Conservation (phyloP, 1,140 invertebrate species). For the Ooceraea biroi region DNA sequence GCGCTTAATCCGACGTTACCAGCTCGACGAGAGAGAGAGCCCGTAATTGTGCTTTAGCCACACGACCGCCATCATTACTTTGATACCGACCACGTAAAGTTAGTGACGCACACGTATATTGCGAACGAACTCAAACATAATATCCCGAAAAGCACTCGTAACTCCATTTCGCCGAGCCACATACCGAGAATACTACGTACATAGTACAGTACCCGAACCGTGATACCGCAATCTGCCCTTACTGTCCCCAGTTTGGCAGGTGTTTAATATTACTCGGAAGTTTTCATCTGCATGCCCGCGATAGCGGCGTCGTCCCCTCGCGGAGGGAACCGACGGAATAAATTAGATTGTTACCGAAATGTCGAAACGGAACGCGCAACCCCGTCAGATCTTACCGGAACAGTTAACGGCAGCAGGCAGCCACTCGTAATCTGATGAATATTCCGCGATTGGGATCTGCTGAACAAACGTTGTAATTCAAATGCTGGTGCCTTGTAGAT, state of each 20-base stretch:
- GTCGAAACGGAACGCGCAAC: not conserved
- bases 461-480: no score
- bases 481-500: no score
- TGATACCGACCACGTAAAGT: slow-evolving; percentile 31
- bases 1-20: not conserved
- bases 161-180: slow-evolving; percentile 71
- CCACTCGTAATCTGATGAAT: not conserved
- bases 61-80: slow-evolving; percentile 32
- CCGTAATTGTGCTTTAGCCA: slow-evolving; percentile 7
- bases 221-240: slow-evolving; percentile 43
- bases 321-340: no score
- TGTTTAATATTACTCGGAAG: slow-evolving; percentile 79
- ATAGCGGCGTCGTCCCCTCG: not conserved
- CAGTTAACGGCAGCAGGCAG: not conserved
- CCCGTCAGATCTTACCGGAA: not conserved
- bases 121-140: slow-evolving; percentile 79
- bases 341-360: slow-evolving; percentile 1
- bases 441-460: not conserved
- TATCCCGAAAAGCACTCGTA: slow-evolving; percentile 79
- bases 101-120: slow-evolving; percentile 73
- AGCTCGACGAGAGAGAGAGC: not conserved
- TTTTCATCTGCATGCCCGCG: slow-evolving; percentile 52
- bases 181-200: slow-evolving; percentile 19
- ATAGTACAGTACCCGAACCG: not conserved
- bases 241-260: slow-evolving; percentile 75